Evolutionary conservation across 2,797 vertebrate species (phyloP), one percentile per base, ranked within the genome.

Genomic region (Sparus aurata): DNA sequence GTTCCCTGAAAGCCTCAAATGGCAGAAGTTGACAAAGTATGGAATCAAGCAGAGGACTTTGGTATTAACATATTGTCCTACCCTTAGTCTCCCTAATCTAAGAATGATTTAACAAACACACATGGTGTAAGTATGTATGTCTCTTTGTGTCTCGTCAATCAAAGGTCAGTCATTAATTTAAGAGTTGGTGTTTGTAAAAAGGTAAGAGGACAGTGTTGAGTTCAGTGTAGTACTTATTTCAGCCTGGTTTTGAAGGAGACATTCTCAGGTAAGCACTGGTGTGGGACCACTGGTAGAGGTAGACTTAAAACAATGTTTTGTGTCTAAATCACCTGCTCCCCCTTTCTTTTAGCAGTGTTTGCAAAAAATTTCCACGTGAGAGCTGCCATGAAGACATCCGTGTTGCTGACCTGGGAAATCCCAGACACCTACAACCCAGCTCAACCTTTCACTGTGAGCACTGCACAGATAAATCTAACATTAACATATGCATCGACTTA

Each of bases 321-420:
- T 96, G 95, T 97, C 96, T 98, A 97, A 98, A 97, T 97, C 93
- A 93, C 79, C 75, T 91, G 95, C 96, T 96, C 94, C 95, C 88
- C 96, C 95, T 97, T 96, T 96, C 95, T 98, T 96, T 98, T 99
- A 99, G 98, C 98, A 99, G 98, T 99, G 98, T 99, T 99, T 96
- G 98, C 98, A 99, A 99, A 99, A 97, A 99, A 99, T 94, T 99
- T 99, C 93, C 98, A 98, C 86, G 98, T 99, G 94, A 99, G 96
- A 96, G 98, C 97, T 91, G 98, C 99, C 88, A 99, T 98, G 97
- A 99, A 99, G 97, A 97, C 98, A 11, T 99, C 98, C 0, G 98
- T 99, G 89, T 91, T 99, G 85, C 95, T 99, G 66, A 99, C 97
- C 16, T 99, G 98, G 98, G 98, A 99, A 93, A 99, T 99, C 94